These are phyloP conservation scores for Limnephilus lunatus DNA, from an alignment of 2,888 invertebrate species.

Conservation along the genomic window DNA sequence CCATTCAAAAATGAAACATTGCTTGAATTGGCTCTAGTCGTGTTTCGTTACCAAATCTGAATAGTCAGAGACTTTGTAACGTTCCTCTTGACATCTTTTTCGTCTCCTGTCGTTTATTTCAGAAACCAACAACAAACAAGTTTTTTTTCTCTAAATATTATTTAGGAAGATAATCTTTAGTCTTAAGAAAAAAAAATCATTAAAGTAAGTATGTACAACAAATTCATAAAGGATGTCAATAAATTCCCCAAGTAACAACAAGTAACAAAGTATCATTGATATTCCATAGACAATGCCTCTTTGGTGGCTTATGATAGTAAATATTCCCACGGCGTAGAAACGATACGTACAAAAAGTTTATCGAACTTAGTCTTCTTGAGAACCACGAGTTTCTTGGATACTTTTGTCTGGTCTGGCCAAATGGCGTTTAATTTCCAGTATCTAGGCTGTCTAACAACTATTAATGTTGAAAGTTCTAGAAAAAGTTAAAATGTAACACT, in stretches of 20 bases:
- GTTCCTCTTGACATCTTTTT: too few species aligned
- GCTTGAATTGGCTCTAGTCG: too few species aligned
- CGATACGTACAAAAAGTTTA: conserved; percentile 49
- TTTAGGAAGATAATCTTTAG: too few species aligned
- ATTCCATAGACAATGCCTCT: conserved; percentile 53
- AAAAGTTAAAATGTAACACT: neutral
- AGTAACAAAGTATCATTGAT: conserved; percentile 54
- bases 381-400: neutral
- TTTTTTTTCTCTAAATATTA: neutral
- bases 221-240: neutral
- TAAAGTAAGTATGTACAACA: neutral
- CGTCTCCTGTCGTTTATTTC: too few species aligned
- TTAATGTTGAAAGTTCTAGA: neutral
- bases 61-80: too few species aligned
- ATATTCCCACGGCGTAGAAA: conserved; percentile 51
- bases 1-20: too few species aligned
- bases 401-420: neutral
- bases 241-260: neutral
- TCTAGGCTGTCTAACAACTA: neutral
- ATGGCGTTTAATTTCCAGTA: neutral
- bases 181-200: too few species aligned
- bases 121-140: neutral
- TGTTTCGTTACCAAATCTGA: too few species aligned
- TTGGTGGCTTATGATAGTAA: conserved; percentile 55
- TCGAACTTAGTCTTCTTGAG: conserved; percentile 20